Base-by-base conservation (phyloP, 2,113 vertebrate genomes). In the Amblyornis subalaris region DNA sequence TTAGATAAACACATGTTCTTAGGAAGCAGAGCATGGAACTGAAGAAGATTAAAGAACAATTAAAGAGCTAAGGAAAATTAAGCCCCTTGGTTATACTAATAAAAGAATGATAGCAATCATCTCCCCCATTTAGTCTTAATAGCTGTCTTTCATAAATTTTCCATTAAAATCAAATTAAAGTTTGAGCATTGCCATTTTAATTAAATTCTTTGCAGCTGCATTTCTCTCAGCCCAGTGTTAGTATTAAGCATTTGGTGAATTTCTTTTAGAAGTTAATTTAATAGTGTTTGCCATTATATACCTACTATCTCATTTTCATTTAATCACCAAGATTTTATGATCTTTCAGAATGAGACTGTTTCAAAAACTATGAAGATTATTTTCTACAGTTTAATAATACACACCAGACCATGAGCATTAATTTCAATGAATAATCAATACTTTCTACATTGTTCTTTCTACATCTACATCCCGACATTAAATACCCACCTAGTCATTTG, bases 401-500 rank as follows among this genome's bases (percentile, higher is more conserved):
- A 80, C 29, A 19, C 28, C 81, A 70, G 65, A 50, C 40, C 26
- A 53, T 50, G 31, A 64, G 45, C 42, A 54, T 91, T 87, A 85
- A 75, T 92, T 74, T 92, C 80, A 93, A 62, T 77, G 62, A 64
- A 82, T 31, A 81, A 31, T 70, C 75, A 93, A 40, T 96, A 70
- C 7, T 77, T 73, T 92, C 28, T 61, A 61, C 23, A 47, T 23
- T 15, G 13, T 47, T 50, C 9, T 87, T 72, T 88, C 29, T 65
- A 42, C 23, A 62, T n/a, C 29, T 88, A 64, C 57, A 40, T 70
- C 92, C 74, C 82, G 73, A 76, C 57, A 93, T 89, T 93, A 94
- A 85, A 69, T 81, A 53, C 51, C 7, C 47, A 93, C 16, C 14
- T 87, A 94, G 94, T 95, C 44, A 91, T 90, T 96, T 97, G n/a